Conservation (phyloP, 2,797 vertebrate species). For the Hoplostethus mediterraneus region DNA sequence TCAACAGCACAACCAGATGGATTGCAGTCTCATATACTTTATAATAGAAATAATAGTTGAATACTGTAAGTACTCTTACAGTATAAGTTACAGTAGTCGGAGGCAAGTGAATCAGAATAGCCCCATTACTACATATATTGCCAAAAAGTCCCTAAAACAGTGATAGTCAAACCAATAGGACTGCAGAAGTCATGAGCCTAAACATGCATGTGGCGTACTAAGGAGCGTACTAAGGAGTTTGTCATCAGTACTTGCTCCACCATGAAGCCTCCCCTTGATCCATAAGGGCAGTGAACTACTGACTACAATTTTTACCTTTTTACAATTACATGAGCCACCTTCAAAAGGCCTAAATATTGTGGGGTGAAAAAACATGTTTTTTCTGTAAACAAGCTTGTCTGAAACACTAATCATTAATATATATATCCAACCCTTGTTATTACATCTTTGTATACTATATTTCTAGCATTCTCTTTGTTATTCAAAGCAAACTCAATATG, state of each 20-base stretch:
- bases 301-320: no score
- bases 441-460: no score
- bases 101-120: background rate
- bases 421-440: background rate
- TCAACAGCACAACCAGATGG: constrained; percentile 1
- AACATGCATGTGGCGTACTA: background rate
- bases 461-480: background rate
- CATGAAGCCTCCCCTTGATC: no score
- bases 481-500: background rate
- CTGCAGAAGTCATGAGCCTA: background rate
- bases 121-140: no score
- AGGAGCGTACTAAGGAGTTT: background rate
- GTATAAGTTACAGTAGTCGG: background rate
- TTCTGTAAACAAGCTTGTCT: no score
- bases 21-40: background rate
- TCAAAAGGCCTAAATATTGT: no score
- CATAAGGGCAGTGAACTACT: no score
- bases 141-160: no score
- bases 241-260: background rate
- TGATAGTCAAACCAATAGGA: no score
- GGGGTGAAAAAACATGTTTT: no score
- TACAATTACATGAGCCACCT: no score
- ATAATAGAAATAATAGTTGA: background rate
- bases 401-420: background rate
- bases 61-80: no score